A percentile compares a stretch with the other conserved stretches of the same genome.
Evolutionary conservation across 2,888 invertebrate genomes (phyloP).

Genomic region (Mesorhabditis spiculigera): DNA sequence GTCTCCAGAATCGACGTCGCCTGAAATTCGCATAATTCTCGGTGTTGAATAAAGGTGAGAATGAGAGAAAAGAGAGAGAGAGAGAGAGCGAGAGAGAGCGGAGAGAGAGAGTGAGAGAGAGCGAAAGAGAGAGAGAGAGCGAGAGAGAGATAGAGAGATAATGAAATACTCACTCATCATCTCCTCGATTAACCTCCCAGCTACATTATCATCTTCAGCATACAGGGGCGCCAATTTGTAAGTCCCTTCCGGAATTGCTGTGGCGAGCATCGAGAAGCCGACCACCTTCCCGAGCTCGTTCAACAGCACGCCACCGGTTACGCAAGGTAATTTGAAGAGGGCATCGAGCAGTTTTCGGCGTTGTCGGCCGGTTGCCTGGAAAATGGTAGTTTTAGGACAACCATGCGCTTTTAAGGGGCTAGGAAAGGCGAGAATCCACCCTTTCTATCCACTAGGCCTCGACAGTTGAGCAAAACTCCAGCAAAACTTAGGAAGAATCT

Average conservation of each 20-base stretch:
- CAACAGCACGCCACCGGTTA: neutral
- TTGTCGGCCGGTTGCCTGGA: neutral
- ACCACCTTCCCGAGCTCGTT: neutral
- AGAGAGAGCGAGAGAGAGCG: too few relatives aligned
- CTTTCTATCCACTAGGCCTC: too few relatives aligned
- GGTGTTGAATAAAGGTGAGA: too few relatives aligned
- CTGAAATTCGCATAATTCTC: neutral
- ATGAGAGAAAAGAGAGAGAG: too few relatives aligned
- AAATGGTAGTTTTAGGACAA: neutral
- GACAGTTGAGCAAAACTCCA: too few relatives aligned
- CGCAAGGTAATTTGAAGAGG: neutral
- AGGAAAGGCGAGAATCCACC: too few relatives aligned
- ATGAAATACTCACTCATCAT: neutral
- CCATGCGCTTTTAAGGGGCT: neutral
- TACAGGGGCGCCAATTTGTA: neutral
- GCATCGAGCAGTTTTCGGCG: neutral
- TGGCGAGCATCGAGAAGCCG: neutral
- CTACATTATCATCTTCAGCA: neutral
- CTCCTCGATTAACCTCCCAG: neutral
- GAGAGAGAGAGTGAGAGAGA: too few relatives aligned
- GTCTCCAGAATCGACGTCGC: neutral
- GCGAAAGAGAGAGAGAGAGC: too few relatives aligned
- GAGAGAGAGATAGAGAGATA: too few relatives aligned
- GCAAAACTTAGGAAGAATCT: too few relatives aligned
- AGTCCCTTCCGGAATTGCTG: neutral